Evolutionary conservation across 2,797 vertebrate species (phyloP), one percentile per base, ranked within the genome.

Genomic region (Takifugu ocellatus): DNA sequence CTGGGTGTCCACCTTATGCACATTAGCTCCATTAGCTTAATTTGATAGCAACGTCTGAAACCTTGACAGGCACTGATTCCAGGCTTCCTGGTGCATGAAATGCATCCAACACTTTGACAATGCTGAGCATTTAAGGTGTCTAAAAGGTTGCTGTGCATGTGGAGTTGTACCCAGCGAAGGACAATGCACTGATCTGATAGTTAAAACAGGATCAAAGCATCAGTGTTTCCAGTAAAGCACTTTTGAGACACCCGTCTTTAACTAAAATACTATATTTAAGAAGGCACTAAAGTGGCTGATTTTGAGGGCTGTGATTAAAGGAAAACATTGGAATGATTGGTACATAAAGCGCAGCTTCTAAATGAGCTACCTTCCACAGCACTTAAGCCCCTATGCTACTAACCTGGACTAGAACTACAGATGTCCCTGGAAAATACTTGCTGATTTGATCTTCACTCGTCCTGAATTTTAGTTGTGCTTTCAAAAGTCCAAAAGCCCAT

Each of bases 81-180:
- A 2, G 17, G 52, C 55, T 57, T 55, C 55, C 2, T 68, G 21
- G 42, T 70, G 90, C 89, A 91, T 92, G 4, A 86, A 89, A 91
- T 91, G 89, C 87, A 45, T 72, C 78, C 77, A 87, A 89, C 89
- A 91, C 89, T 90, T 83, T 71, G 59, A 74, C 75, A 80, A 90
- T 89, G 90, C 90, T 4, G 54, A 89, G 90, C 89, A 79, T 90
- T 84, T 14, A 3, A 82, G 87, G 89, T 92, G 90, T 92, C 87
- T 92, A 90, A 91, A 83, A 84, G 56, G 71, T 67, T 58, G 55
- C 36, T 9, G 24, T 25, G 66, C 25, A 12, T 14, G 46, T 68
- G 9, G 15, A 66, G 67, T 60, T 48, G 60, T 66, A 60, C 51
- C 68, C 49, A 63, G 72, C 59, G 57, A 53, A 68, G 67, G 77